These are phyloP conservation scores for Dusona sp. DNA, from an alignment of 2,888 invertebrate species.

Conservation along the genomic window DNA sequence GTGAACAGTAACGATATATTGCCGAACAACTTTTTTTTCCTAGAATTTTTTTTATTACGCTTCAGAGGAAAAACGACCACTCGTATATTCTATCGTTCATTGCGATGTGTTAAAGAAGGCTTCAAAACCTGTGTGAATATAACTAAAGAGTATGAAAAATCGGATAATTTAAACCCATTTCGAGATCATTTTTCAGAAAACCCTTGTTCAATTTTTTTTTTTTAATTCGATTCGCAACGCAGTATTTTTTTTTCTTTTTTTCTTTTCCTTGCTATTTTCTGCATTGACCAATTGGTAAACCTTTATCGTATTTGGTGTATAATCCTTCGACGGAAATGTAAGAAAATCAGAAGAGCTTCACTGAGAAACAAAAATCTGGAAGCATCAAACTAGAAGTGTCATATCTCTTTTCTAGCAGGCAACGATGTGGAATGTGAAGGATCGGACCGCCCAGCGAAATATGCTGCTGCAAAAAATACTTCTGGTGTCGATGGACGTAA, in stretches of 20 bases:
- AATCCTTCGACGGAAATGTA: neutral
- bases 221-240: neutral
- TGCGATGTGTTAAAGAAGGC: too few species aligned
- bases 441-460: constrained; percentile 57
- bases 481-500: constrained; percentile 39
- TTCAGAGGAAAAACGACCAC: neutral
- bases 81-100: too few species aligned
- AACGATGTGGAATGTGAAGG: constrained; percentile 43
- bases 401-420: constrained; percentile 50
- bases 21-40: too few species aligned
- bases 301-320: neutral
- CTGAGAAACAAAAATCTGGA: neutral
- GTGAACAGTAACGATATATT: too few species aligned
- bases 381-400: constrained; percentile 50
- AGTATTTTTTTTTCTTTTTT: neutral
- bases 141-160: too few species aligned
- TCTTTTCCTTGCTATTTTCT: neutral
- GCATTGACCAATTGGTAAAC: neutral
- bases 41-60: neutral
- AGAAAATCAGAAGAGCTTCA: neutral
- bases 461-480: constrained; percentile 43
- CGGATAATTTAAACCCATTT: too few species aligned
- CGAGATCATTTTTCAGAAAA: too few species aligned
- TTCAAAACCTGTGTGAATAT: too few species aligned
- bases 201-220: neutral